Percentiles rank a stretch among this genome's conserved stretches.
Conservation (phyloP, 2,113 vertebrate genomes). For the Pteropus alecto region DNA sequence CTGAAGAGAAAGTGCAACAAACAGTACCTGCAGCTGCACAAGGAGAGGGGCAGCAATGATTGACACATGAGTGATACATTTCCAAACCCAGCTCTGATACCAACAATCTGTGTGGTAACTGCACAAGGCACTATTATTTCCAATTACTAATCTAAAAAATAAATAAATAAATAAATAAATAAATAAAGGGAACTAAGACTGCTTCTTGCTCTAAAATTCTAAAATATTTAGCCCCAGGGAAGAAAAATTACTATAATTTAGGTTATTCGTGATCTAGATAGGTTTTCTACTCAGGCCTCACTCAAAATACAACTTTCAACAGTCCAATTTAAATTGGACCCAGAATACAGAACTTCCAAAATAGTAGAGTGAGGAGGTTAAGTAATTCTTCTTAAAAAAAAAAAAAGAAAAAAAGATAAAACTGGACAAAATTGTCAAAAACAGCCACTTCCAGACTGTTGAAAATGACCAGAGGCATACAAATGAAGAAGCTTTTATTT, state of each 20-base stretch:
- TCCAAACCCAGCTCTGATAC: neutral
- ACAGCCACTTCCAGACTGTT: neutral
- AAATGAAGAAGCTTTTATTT: neutral
- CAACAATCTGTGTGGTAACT: neutral
- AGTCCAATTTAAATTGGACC: constrained; percentile 7
- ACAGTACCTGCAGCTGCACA: neutral
- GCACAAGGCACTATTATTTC: neutral
- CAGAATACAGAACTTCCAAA: neutral
- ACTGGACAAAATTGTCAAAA: neutral
- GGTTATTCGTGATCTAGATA: neutral
- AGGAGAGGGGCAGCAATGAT: neutral
- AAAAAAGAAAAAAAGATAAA: neutral
- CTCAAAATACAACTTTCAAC: constrained; percentile 3
- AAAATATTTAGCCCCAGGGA: neutral
- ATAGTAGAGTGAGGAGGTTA: neutral
- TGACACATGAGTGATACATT: neutral
- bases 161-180: no score
- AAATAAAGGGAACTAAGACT: neutral
- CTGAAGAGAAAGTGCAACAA: neutral
- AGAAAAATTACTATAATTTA: neutral
- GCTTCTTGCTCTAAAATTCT: neutral
- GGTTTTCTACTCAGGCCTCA: neutral
- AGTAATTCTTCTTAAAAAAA: neutral
- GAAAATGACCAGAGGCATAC: neutral
- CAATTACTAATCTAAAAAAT: neutral